Conservation (phyloP, 2,113 vertebrate genomes). For the Scophthalmus maximus region DNA sequence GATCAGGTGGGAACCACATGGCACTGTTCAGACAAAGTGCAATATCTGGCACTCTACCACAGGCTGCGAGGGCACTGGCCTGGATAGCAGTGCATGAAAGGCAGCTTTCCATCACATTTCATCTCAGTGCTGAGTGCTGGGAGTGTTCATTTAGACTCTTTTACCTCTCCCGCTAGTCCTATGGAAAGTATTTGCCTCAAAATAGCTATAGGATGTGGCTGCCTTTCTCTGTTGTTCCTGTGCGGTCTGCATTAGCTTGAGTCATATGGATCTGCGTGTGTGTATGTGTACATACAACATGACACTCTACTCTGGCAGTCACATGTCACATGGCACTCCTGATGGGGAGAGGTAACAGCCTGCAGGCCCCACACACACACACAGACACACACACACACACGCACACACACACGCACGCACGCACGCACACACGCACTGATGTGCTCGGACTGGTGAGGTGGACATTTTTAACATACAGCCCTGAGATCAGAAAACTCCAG, state of each 20-base stretch:
- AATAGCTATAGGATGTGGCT: neutral
- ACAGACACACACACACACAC: too few species aligned
- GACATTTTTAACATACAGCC: conserved; percentile 6
- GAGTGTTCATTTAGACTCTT: conserved; percentile 31
- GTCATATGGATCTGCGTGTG: neutral
- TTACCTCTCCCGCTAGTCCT: conserved; percentile 15
- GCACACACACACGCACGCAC: too few species aligned
- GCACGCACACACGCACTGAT: too few species aligned
- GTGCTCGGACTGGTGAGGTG: conserved; percentile 18
- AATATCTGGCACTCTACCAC: conserved; percentile 54
- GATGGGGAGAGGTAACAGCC: conserved; percentile 21
- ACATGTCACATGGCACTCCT: conserved; percentile 43
- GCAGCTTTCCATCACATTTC: conserved; percentile 72
- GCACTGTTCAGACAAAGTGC: conserved; percentile 43
- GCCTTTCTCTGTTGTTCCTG: neutral
- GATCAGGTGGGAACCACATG: conserved; percentile 69
- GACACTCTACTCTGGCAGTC: conserved; percentile 9
- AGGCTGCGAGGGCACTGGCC: conserved; percentile 65
- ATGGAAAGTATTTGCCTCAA: neutral
- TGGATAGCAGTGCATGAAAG: conserved; percentile 63
- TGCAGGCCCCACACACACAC: too few species aligned
- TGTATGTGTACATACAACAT: neutral
- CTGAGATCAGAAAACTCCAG: neutral
- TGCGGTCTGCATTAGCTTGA: neutral
- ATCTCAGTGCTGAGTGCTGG: conserved; percentile 57